Conservation (phyloP, 1,140 invertebrate species). For the Zeugodacus cucurbitae region DNA sequence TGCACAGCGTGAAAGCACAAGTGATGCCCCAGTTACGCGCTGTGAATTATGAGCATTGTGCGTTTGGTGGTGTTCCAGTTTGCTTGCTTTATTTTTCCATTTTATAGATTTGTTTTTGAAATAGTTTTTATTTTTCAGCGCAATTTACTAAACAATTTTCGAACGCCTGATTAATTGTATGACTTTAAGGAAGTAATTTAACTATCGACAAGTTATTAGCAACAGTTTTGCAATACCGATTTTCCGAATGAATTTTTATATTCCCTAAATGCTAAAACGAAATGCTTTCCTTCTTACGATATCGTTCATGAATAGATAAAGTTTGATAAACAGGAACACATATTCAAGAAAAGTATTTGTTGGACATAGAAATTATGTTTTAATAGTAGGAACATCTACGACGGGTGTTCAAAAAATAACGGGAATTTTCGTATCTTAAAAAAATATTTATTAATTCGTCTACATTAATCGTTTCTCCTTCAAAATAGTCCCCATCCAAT, state of each 20-base stretch:
- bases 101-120: background rate
- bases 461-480: no score
- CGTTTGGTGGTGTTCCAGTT: background rate
- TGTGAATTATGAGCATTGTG: background rate
- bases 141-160: background rate
- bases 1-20: slow-evolving; percentile 30
- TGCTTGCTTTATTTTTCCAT: background rate
- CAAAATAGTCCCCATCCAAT: no score
- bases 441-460: no score
- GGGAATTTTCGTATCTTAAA: no score
- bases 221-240: background rate
- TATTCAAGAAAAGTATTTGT: no score
- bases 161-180: background rate
- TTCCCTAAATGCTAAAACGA: no score
- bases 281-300: no score
- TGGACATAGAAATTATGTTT: no score
- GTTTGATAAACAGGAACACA: no score
- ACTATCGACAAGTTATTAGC: background rate
- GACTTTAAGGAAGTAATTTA: background rate
- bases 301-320: no score
- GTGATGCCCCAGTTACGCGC: slow-evolving; percentile 36
- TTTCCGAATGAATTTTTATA: background rate
- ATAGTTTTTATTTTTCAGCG: background rate
- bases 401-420: no score
- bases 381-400: no score